phyloP scores from a whole-genome alignment of 2,113 vertebrate genomes.

The Ammodytes marinus region DNA sequence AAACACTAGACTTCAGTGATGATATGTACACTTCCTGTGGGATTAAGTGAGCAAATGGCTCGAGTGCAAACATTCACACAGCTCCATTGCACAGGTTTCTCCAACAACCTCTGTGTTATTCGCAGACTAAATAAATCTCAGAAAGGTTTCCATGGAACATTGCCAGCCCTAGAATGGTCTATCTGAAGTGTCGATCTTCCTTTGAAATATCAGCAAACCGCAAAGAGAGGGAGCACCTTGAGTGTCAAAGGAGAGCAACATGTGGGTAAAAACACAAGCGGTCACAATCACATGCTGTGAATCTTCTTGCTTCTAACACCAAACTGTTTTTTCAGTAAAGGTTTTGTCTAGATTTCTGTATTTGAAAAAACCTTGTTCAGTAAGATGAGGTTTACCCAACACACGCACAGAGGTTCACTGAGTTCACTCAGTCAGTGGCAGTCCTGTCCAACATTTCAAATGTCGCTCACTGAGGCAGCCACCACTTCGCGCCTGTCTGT shows the following conservation, averaged over 20 bases:
- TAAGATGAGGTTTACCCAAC: constrained; percentile 18
- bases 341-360: constrained; percentile 6
- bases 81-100: constrained; percentile 41
- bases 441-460: constrained; percentile 44
- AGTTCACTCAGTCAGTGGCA: constrained; percentile 33
- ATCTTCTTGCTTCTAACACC: not conserved
- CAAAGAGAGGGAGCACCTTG: not conserved
- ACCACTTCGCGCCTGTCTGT: constrained; percentile 47
- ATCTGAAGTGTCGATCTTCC: not conserved
- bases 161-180: constrained; percentile 9
- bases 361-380: not conserved
- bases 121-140: constrained; percentile 56
- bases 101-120: constrained; percentile 35
- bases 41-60: constrained; percentile 42
- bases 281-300: constrained; percentile 35
- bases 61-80: constrained; percentile 41
- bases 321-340: not conserved
- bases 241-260: constrained; percentile 6
- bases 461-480: constrained; percentile 40
- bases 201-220: constrained; percentile 13
- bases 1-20: constrained; percentile 25
- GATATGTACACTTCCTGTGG: constrained; percentile 51
- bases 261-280: constrained; percentile 14
- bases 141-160: constrained; percentile 31
- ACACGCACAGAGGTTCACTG: constrained; percentile 25